These are phyloP conservation scores for Lycia hirtaria DNA, from an alignment of 2,888 invertebrate genomes.

Conservation along the genomic window DNA sequence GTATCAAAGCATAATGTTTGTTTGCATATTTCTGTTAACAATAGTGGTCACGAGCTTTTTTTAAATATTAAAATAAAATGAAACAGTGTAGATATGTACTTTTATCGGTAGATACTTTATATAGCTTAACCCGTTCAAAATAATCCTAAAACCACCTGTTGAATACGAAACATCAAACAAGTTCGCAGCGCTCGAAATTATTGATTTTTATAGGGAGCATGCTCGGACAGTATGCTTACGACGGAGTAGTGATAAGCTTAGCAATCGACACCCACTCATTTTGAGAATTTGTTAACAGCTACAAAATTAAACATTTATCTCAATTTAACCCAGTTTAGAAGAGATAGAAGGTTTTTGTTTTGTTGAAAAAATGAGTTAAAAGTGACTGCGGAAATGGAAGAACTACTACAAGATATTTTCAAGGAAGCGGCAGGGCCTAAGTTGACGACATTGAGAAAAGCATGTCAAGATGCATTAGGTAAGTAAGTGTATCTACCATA, in stretches of 20 bases:
- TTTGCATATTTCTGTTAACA: too few relatives aligned
- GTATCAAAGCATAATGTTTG: too few relatives aligned
- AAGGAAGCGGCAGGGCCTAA: conserved; percentile 94
- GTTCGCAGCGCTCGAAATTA: conserved; percentile 49
- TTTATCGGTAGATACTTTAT: too few relatives aligned
- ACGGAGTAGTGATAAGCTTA: conserved; percentile 63
- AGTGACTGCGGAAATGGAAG: conserved; percentile 88
- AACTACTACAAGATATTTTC: conserved; percentile 92
- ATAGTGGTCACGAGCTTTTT: too few relatives aligned
- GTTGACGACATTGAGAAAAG: conserved; percentile 89
- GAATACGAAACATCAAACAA: conserved; percentile 49
- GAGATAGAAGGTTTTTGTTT: too few relatives aligned
- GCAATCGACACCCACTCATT: conserved; percentile 62
- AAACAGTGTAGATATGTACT: too few relatives aligned
- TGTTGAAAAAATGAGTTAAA: conserved; percentile 14
- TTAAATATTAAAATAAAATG: background rate
- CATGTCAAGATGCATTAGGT: conserved; percentile 96
- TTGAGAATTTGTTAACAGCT: conserved; percentile 12
- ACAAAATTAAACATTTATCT: conserved; percentile 6
- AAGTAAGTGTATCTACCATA: conserved; percentile 6
- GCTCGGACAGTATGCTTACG: conserved; percentile 58
- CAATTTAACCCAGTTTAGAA: conserved; percentile 9
- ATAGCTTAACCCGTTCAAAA: conserved; percentile 15
- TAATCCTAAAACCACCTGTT: conserved; percentile 62
- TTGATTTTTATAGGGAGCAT: conserved; percentile 81